Evolutionary conservation across 2,888 invertebrate species (phyloP), one percentile per base, ranked within the genome.

Genomic region (Megastigmus dorsalis): DNA sequence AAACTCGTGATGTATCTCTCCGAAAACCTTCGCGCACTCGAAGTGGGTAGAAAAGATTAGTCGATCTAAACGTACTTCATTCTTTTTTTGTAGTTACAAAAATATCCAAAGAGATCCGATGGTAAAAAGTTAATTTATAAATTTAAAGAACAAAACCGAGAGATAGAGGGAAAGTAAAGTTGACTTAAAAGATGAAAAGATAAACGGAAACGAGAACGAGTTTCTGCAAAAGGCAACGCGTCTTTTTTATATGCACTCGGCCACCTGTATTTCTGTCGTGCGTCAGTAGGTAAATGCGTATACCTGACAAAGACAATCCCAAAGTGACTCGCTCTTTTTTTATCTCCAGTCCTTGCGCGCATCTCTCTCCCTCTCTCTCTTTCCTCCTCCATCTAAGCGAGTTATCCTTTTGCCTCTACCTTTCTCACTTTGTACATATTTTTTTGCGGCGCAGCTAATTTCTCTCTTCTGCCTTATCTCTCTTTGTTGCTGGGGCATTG

Each of bases 161-260:
- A 33, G 23, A 18, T 6, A n/a, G 3, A 33, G 7, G 18, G 3
- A 48, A 36, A 23, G 7, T 20, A 59, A 36, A 38, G 65, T 23
- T 63, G 62, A 68, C 41, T 74, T 63, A 74, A 54, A 70, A 41
- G 69, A 54, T 50, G 36, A 30, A 55, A 69, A 71, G 70, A 60
- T 55, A 55, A 67, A 45, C 52, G 36, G 54, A 54, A 62, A 76
- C 10, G 57, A 68, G 48, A 59, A 68, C 48, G 50, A 18, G 59
- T 50, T 50, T 38, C 18, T 33, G 59, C 59, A 66, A 68, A 68
- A 68, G 50, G 48, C 41, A 10, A 36, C 45, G 38, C 50, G 33
- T 41, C 20, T 57, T 33, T 45, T 65, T 26, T n/a, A 23, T 67
- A 18, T 36, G 10, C 9, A 43, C n/a, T 20, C 45, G 13, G 48